Evolutionary conservation across 2,797 vertebrate genomes (phyloP).

Genomic region (Galagoides demidoff): DNA sequence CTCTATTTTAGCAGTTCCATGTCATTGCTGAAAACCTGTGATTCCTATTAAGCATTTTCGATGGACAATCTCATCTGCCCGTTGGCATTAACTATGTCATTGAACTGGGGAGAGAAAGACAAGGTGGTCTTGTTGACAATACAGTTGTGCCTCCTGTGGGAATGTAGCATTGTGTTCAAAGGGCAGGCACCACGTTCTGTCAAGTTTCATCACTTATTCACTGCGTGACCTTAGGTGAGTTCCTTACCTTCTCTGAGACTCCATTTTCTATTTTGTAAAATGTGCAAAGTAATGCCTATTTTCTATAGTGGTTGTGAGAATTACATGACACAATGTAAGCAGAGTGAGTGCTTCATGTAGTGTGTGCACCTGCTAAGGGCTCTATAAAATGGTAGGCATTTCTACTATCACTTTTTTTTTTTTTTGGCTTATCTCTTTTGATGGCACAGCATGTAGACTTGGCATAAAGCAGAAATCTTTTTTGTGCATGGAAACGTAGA

Average conservation of each 20-base stretch:
- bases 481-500: conserved; percentile 35
- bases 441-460: conserved; percentile 49
- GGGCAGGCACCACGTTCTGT: background rate
- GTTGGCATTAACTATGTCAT: background rate
- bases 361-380: background rate
- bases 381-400: conserved; percentile 44
- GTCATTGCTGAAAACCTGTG: background rate
- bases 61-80: background rate
- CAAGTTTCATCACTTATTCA: background rate
- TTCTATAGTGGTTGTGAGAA: conserved; percentile 13
- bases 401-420: conserved; percentile 58
- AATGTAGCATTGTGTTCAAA: background rate
- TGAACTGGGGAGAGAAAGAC: background rate
- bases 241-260: conserved; percentile 1
- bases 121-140: background rate
- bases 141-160: too few relatives aligned
- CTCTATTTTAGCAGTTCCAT: conserved; percentile 47
- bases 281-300: background rate
- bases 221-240: background rate
- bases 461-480: conserved; percentile 53
- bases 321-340: background rate
- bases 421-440: conserved; percentile 66
- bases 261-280: background rate
- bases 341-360: background rate
- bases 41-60: background rate